Evolutionary conservation across 2,888 invertebrate species (phyloP).

Genomic region (Rotaria sp.): DNA sequence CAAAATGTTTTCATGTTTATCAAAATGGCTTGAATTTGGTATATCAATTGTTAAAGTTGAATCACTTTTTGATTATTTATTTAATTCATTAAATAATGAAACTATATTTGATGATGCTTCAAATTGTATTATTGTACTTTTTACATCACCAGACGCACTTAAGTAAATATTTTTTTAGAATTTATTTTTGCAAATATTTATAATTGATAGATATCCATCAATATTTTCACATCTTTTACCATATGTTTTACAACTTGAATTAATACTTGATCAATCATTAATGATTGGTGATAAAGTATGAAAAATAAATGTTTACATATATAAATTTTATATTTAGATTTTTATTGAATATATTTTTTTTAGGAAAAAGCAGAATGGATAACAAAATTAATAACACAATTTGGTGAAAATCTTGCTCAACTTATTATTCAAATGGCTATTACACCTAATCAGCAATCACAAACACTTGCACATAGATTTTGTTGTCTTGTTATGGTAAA

Average conservation of each 20-base stretch:
- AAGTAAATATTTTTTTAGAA: conserved; percentile 49
- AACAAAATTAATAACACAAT: conserved; percentile 57
- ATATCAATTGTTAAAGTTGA: conserved; percentile 56
- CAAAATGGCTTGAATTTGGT: conserved; percentile 64
- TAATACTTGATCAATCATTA: not conserved
- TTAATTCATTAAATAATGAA: conserved; percentile 50
- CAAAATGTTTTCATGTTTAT: conserved; percentile 53
- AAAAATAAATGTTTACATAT: not conserved
- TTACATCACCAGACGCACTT: conserved; percentile 63
- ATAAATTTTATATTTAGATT: not conserved
- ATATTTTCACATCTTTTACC: conserved; percentile 62
- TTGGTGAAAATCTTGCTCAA: conserved; percentile 68
- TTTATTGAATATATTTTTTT: conserved; percentile 51
- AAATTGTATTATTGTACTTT: conserved; percentile 62
- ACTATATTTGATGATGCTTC: conserved; percentile 61
- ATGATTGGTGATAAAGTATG: not conserved
- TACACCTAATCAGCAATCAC: conserved; percentile 54
- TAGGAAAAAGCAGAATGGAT: conserved; percentile 61
- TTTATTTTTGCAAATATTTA: not conserved
- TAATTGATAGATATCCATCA: conserved; percentile 58
- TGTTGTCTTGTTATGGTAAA: conserved; percentile 64
- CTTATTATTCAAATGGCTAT: conserved; percentile 59
- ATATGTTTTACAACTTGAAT: conserved; percentile 58
- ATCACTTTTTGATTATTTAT: conserved; percentile 48
- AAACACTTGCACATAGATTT: conserved; percentile 62